Conservation (phyloP, 2,888 invertebrate species). For the Euproctis similis region DNA sequence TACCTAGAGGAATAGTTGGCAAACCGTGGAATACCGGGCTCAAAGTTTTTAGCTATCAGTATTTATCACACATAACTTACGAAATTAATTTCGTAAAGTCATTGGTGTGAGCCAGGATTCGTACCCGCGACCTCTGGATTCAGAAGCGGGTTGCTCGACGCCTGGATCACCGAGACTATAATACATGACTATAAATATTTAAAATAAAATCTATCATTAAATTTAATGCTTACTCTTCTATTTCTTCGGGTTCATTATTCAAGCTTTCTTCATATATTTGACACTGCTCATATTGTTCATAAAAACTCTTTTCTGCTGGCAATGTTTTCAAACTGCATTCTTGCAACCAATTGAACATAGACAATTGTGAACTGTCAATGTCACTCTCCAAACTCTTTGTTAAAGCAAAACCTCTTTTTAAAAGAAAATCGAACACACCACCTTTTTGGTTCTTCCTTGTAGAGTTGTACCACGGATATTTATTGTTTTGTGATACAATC, state of each 20-base stretch:
- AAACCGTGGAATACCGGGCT: too few relatives aligned
- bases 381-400: slow-evolving; percentile 38
- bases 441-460: slow-evolving; percentile 47
- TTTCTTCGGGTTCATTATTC: slow-evolving; percentile 28
- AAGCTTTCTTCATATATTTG: slow-evolving; percentile 41
- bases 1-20: too few relatives aligned
- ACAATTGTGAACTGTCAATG: slow-evolving; percentile 34
- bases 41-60: too few relatives aligned
- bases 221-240: slow-evolving; percentile 40
- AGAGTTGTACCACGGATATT: slow-evolving; percentile 59
- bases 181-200: too few relatives aligned
- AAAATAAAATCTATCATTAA: too few relatives aligned
- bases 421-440: slow-evolving; percentile 44
- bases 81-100: too few relatives aligned
- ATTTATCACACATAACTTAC: too few relatives aligned
- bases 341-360: slow-evolving; percentile 43
- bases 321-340: slow-evolving; percentile 45
- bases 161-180: too few relatives aligned
- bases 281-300: slow-evolving; percentile 53
- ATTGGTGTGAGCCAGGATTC: too few relatives aligned
- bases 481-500: slow-evolving; percentile 52
- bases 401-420: slow-evolving; percentile 47
- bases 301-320: slow-evolving; percentile 52
- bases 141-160: too few relatives aligned
- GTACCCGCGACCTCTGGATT: too few relatives aligned